Evolutionary conservation across 2,888 invertebrate genomes (phyloP), one percentile per base, ranked within the genome.

Genomic region (Synanthedon vespiformis): DNA sequence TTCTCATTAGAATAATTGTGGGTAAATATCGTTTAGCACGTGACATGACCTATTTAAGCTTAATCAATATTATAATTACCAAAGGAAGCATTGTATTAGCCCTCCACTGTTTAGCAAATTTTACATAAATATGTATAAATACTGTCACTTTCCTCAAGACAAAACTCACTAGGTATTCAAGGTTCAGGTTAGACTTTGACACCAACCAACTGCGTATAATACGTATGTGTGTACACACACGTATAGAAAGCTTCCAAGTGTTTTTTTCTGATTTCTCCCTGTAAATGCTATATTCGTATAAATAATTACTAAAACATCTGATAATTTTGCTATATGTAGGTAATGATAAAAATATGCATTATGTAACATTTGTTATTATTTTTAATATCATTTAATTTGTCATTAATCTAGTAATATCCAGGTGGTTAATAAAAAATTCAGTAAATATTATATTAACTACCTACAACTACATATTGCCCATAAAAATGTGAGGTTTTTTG

Each of bases 151-250:
- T 66, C 66, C 34, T 34, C 34, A 34, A 34, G 10, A 34, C 34
- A 34, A 34, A 34, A 34, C 34, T 34, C 34, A 3, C 2, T 34
- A 27, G 5, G 5, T 27, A 34, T 34, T 10, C 10, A 10, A 34
- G 34, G 10, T 64, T 64, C 62, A 58, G 72, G 71, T 80, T 84
- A 82, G 84, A 85, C 84, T 85, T 84, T 84, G 85, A 83, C 82
- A 82, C 83, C 74, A 68, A 66, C 65, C 62, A 55, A 57, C 62
- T 60, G 54, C 65, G 74, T 68, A 68, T 55, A 57, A 61, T 60
- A 53, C 65, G 75, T 68, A 67, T 75, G 80, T 70, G 79, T 78
- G 59, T 49, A 62, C 62, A 4, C 44, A 44, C 13, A n/a, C 4
- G 44, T 14, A 14, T 14, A 44, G 57, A 57, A 59, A 34, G 34